Percentiles rank a stretch among this genome's conserved stretches.
These are phyloP conservation scores for Auanema freiburgensis DNA, from an alignment of 2,888 invertebrate species.

Conservation along the genomic window DNA sequence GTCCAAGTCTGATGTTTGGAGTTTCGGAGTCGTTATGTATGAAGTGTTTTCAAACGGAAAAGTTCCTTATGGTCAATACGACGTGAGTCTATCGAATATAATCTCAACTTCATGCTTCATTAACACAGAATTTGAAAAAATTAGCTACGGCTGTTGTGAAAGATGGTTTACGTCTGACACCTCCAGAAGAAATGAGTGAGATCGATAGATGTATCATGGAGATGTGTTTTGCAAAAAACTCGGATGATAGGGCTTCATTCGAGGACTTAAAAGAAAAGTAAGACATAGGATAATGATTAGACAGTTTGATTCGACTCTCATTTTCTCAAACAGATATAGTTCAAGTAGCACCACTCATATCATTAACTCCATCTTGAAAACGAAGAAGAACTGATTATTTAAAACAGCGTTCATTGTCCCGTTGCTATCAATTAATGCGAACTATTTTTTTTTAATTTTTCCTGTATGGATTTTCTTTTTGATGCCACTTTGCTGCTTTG, in stretches of 20 bases:
- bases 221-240: conserved; percentile 29
- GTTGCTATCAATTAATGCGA: not conserved
- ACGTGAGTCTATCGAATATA: conserved; percentile 15
- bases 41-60: conserved; percentile 40
- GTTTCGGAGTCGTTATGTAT: conserved; percentile 43
- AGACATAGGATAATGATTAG: not conserved
- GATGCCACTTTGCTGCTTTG: conserved; percentile 24
- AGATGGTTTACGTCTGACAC: conserved; percentile 23
- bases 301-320: not conserved
- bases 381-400: not conserved
- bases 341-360: not conserved
- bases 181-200: conserved; percentile 24
- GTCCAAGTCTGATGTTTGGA: conserved; percentile 47
- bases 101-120: not conserved
- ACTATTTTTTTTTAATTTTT: not conserved
- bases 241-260: conserved; percentile 7
- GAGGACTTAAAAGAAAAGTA: conserved; percentile 13
- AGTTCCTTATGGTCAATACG: conserved; percentile 32
- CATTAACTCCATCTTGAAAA: not conserved
- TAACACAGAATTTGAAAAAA: conserved; percentile 22
- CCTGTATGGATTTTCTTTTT: not conserved
- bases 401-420: not conserved
- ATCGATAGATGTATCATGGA: conserved; percentile 25
- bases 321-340: not conserved
- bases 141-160: conserved; percentile 22